A percentile compares a stretch with the other conserved stretches of the same genome.
Evolutionary conservation across 2,797 vertebrate species (phyloP).

Genomic region (Dryobates pubescens): DNA sequence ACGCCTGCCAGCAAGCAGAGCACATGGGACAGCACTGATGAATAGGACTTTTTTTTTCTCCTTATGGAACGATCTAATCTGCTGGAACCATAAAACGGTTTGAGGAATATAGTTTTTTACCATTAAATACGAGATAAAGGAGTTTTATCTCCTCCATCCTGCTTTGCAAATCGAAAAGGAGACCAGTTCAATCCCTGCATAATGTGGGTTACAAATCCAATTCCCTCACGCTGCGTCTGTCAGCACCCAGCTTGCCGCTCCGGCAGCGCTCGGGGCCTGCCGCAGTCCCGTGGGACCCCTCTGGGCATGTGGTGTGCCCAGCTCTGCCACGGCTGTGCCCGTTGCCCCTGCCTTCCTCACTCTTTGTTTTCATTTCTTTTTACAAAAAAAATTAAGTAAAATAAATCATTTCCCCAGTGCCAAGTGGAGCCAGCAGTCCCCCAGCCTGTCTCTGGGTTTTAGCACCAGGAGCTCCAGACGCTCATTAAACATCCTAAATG

Average conservation of each 20-base stretch:
- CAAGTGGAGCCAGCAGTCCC: conserved; percentile 53
- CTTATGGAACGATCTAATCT: conserved; percentile 56
- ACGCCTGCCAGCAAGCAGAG: fast-evolving
- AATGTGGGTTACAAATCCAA: conserved; percentile 66
- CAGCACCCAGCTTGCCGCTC: background rate
- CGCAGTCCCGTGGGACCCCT: background rate
- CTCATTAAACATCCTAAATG: conserved; percentile 63
- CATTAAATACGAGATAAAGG: conserved; percentile 69
- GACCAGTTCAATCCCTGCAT: conserved; percentile 59
- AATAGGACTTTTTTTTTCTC: background rate
- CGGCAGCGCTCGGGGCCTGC: background rate
- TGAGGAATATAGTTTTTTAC: conserved; percentile 54
- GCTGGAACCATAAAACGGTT: conserved; percentile 51
- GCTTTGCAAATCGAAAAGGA: conserved; percentile 64
- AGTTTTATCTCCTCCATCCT: conserved; percentile 68
- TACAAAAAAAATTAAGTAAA: background rate
- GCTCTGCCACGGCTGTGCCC: background rate
- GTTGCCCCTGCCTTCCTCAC: fast-evolving
- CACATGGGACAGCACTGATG: background rate
- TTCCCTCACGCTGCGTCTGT: background rate
- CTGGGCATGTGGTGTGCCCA: fast-evolving
- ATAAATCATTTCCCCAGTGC: conserved; percentile 12
- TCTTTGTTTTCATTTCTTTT: background rate
- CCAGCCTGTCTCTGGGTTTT: background rate
- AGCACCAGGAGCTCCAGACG: conserved; percentile 27